Conservation (phyloP, 1,140 invertebrate genomes). For the Aphis gossypii region DNA sequence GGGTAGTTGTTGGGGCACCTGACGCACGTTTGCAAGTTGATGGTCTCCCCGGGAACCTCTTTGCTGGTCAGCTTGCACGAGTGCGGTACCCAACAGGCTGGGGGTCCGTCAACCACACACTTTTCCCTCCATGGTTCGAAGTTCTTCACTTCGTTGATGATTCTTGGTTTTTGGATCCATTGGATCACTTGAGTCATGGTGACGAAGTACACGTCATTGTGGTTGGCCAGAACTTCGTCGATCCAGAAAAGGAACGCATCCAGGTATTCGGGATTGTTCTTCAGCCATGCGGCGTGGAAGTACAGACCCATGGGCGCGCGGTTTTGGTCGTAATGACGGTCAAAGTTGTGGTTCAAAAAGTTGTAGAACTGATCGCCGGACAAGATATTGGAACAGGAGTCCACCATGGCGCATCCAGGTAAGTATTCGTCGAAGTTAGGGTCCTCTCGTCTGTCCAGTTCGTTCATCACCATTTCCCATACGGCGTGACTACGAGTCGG, state of each 20-base stretch:
- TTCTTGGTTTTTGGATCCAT: constrained; percentile 93
- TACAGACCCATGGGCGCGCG: constrained; percentile 91
- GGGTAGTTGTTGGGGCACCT: constrained; percentile 94
- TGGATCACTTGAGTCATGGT: constrained; percentile 98
- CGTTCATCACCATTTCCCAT: constrained; percentile 99
- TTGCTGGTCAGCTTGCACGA: constrained; percentile 89
- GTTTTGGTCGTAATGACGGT: constrained; percentile 93
- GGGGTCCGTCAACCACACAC: constrained; percentile 80
- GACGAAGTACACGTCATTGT: constrained; percentile 95
- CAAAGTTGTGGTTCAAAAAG: constrained; percentile 95
- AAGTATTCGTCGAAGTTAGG: constrained; percentile 89
- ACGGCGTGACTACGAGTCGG: constrained; percentile 91
- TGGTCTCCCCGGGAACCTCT: constrained; percentile 90
- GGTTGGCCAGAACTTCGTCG: constrained; percentile 85
- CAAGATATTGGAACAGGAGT: constrained; percentile 93
- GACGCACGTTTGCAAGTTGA: constrained; percentile 91
- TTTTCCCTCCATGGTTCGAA: constrained; percentile 95
- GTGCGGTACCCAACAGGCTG: constrained; percentile 86
- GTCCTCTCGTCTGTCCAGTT: constrained; percentile 90
- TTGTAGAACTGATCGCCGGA: constrained; percentile 94
- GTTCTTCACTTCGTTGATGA: constrained; percentile 83
- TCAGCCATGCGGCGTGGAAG: constrained; percentile 95
- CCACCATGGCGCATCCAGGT: constrained; percentile 94
- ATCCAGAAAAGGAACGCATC: constrained; percentile 95
- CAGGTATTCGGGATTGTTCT: constrained; percentile 91